A percentile compares a stretch with the other conserved stretches of the same genome.
These are phyloP conservation scores for Cynoglossus semilaevis DNA, from an alignment of 2,113 vertebrate species.

Conservation along the genomic window DNA sequence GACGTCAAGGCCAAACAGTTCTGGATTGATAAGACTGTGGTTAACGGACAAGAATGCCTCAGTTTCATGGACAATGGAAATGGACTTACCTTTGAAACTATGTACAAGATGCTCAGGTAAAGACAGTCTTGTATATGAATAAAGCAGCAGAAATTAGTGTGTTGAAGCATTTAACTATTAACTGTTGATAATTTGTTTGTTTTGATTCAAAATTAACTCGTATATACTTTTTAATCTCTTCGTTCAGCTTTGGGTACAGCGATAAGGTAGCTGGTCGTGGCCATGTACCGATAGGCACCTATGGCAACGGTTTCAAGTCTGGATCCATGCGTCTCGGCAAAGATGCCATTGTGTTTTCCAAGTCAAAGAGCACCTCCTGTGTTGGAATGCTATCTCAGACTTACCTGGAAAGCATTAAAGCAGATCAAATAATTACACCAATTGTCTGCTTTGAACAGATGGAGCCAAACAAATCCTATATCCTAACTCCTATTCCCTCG, in stretches of 20 bases:
- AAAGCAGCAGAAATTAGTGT: not conserved
- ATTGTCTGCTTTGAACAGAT: constrained; percentile 73
- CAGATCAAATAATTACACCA: constrained; percentile 86
- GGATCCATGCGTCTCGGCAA: constrained; percentile 95
- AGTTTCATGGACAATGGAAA: constrained; percentile 92
- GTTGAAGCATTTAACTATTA: not conserved
- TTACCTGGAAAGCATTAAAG: constrained; percentile 81
- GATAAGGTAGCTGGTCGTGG: constrained; percentile 86
- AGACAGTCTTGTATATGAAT: not conserved
- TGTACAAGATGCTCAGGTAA: constrained; percentile 97
- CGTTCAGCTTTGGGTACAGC: constrained; percentile 91
- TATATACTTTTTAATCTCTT: not conserved
- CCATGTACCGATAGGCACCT: constrained; percentile 86
- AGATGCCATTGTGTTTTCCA: constrained; percentile 93
- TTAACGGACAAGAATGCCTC: constrained; percentile 80
- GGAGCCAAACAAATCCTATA: constrained; percentile 75
- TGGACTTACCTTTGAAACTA: constrained; percentile 83
- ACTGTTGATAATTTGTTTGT: not conserved
- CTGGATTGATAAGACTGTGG: constrained; percentile 92
- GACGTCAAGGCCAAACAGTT: constrained; percentile 92
- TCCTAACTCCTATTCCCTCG: constrained; percentile 75
- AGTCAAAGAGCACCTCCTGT: constrained; percentile 78
- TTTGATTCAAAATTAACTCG: not conserved
- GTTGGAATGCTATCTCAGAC: constrained; percentile 94
- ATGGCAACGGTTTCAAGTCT: constrained; percentile 97